Percentiles rank a stretch among this genome's conserved stretches.
Conservation (phyloP, 1,140 invertebrate genomes). For the Papilio helenus region DNA sequence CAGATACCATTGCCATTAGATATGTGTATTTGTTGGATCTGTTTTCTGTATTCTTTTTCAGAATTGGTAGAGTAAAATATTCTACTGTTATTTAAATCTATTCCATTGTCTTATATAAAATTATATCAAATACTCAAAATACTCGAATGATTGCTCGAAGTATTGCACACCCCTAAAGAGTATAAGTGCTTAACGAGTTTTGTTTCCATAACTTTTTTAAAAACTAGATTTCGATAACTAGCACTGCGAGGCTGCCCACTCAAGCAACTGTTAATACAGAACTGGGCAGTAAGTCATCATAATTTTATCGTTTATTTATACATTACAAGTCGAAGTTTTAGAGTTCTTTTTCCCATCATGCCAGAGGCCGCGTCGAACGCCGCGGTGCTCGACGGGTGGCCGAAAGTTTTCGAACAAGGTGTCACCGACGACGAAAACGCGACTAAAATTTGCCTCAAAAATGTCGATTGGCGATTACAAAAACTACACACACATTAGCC, state of each 20-base stretch:
- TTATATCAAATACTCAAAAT: too few species aligned
- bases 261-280: slow-evolving; percentile 31
- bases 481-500: slow-evolving; percentile 6
- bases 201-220: not conserved
- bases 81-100: too few species aligned
- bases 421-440: slow-evolving; percentile 24
- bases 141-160: too few species aligned
- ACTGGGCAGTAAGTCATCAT: slow-evolving; percentile 25
- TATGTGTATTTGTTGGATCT: too few species aligned
- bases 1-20: too few species aligned
- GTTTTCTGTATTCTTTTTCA: too few species aligned
- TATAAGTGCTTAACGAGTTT: not conserved
- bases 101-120: too few species aligned
- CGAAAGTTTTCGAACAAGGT: slow-evolving; percentile 3
- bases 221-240: not conserved
- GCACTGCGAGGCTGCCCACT: not conserved
- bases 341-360: slow-evolving; percentile 29
- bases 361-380: slow-evolving; percentile 21
- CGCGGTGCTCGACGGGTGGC: slow-evolving; percentile 17
- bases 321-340: not conserved
- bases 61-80: too few species aligned
- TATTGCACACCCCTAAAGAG: too few species aligned
- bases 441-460: slow-evolving; percentile 21
- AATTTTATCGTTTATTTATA: slow-evolving; percentile 31
- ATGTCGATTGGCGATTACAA: slow-evolving; percentile 18